phyloP scores from a whole-genome alignment of 2,888 invertebrate species.

The Galerucella nymphaeae region DNA sequence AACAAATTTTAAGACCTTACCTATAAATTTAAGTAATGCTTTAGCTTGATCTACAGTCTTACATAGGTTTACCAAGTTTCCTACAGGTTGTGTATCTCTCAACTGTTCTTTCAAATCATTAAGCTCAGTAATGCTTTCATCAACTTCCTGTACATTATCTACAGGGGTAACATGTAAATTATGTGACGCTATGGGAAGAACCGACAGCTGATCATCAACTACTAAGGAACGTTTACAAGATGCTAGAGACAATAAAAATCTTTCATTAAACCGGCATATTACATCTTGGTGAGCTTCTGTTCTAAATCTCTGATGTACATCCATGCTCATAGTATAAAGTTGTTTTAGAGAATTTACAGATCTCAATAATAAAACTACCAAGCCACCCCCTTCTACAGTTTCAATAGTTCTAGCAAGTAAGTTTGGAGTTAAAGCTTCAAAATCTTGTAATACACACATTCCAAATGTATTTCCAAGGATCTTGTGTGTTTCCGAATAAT shows the following conservation, averaged over 20 bases:
- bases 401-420: conserved; percentile 95
- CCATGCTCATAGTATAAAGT: conserved; percentile 97
- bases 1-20: background rate
- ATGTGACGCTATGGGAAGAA: conserved; percentile 92
- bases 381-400: conserved; percentile 89
- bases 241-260: conserved; percentile 90
- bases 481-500: conserved; percentile 97
- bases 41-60: conserved; percentile 95
- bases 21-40: conserved; percentile 83
- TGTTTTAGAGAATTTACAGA: conserved; percentile 90
- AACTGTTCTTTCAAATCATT: conserved; percentile 83
- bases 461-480: conserved; percentile 95
- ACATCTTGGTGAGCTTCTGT: conserved; percentile 95
- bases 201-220: conserved; percentile 92
- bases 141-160: conserved; percentile 66
- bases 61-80: conserved; percentile 87
- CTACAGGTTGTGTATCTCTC: conserved; percentile 92
- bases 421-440: conserved; percentile 97
- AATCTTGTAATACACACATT: conserved; percentile 86
- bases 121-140: conserved; percentile 72
- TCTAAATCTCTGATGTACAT: conserved; percentile 94
- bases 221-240: conserved; percentile 90
- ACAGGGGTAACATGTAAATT: conserved; percentile 84
- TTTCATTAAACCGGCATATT: conserved; percentile 95
- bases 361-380: conserved; percentile 88